A percentile compares a stretch with the other conserved stretches of the same genome.
Conservation (phyloP, 2,113 vertebrate species). For the Aegithalos caudatus region DNA sequence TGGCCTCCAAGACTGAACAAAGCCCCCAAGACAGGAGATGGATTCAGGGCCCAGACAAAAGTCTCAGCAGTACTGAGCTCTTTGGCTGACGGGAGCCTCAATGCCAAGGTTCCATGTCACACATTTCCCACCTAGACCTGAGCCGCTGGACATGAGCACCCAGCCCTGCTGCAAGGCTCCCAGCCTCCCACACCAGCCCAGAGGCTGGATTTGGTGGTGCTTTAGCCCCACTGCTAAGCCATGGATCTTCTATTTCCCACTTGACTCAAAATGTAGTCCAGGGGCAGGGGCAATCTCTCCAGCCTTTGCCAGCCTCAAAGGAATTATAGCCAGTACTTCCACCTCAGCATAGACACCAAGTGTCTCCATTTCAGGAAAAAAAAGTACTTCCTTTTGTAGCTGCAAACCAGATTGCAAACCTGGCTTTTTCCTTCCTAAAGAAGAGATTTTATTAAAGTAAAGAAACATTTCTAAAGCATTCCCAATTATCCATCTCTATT, state of each 20-base stretch:
- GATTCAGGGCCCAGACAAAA: neutral
- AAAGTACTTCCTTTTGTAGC: neutral
- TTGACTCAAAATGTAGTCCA: neutral
- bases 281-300: neutral
- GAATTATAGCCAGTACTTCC: neutral
- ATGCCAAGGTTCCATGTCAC: neutral
- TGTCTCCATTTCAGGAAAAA: neutral
- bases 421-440: neutral
- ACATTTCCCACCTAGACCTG: neutral
- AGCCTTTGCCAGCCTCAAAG: neutral
- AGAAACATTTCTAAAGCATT: neutral
- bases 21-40: neutral
- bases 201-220: rapidly evolving
- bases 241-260: neutral
- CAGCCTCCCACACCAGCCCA: neutral
- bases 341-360: neutral
- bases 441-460: neutral
- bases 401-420: too few relatives aligned
- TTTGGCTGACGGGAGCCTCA: neutral
- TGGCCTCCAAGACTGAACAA: neutral
- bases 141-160: neutral
- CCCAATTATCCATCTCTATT: neutral
- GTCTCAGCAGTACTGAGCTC: neutral
- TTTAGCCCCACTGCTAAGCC: neutral
- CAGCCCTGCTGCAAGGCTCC: neutral